Percentiles rank a stretch among this genome's conserved stretches.
phyloP scores from a whole-genome alignment of 2,113 vertebrate genomes.

The Heloderma charlesbogerti region DNA sequence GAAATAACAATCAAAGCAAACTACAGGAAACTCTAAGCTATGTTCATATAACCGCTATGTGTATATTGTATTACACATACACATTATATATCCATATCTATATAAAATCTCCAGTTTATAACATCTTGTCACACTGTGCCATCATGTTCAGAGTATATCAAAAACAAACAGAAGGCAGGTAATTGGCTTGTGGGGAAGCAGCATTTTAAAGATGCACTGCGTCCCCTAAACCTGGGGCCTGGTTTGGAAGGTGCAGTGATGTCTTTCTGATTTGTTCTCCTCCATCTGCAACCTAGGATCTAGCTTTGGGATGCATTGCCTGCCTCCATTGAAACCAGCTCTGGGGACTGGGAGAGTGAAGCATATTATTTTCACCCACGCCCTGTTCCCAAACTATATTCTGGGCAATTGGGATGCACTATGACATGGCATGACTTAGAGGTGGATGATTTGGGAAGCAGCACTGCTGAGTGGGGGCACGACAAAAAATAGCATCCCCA shows the following conservation, averaged over 20 bases:
- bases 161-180: not conserved
- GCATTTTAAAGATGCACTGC: not conserved
- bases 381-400: too few relatives aligned
- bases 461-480: not conserved
- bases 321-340: too few relatives aligned
- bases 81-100: too few relatives aligned
- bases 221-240: too few relatives aligned
- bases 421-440: not conserved
- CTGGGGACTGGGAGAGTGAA: not conserved
- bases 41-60: not conserved
- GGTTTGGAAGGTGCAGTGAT: not conserved
- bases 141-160: not conserved
- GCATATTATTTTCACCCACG: too few relatives aligned
- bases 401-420: not conserved
- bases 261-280: not conserved
- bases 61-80: not conserved
- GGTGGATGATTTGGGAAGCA: not conserved
- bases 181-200: not conserved
- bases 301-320: not conserved
- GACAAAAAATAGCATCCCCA: not conserved
- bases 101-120: not conserved
- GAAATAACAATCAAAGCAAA: slow-evolving; percentile 11
- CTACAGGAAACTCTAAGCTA: not conserved
- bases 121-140: not conserved
- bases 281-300: not conserved